Evolutionary conservation across 2,797 vertebrate species (phyloP).

Genomic region (Glyptemys insculpta): DNA sequence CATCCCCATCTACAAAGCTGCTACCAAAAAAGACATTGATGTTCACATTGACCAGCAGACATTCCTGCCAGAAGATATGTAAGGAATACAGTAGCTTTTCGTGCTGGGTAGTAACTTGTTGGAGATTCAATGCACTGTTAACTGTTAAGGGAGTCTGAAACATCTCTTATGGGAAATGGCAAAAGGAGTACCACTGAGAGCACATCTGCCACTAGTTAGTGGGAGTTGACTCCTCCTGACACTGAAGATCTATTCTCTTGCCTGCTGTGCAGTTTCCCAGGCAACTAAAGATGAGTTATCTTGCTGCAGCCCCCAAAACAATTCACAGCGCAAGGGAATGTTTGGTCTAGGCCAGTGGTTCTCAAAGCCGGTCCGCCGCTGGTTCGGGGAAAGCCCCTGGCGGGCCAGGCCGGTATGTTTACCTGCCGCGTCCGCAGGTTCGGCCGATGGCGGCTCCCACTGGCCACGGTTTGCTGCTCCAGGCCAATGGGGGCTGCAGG

Average conservation of each 20-base stretch:
- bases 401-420: too few species aligned
- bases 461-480: too few species aligned
- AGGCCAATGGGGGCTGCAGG: too few species aligned
- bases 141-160: neutral
- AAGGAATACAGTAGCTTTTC: slow-evolving; percentile 67
- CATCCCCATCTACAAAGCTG: slow-evolving; percentile 90
- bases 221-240: neutral
- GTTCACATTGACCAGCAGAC: slow-evolving; percentile 93
- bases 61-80: slow-evolving; percentile 92
- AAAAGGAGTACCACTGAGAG: neutral
- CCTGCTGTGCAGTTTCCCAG: neutral
- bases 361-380: too few species aligned
- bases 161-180: neutral
- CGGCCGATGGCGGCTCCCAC: too few species aligned
- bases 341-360: neutral
- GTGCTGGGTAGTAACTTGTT: neutral
- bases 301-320: neutral
- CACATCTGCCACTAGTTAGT: neutral
- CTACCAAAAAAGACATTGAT: slow-evolving; percentile 91
- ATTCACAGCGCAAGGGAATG: neutral
- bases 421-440: too few species aligned
- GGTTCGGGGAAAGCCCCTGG: too few species aligned
- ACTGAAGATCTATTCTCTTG: neutral
- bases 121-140: neutral
- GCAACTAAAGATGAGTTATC: neutral